These are phyloP conservation scores for Azemiops feae DNA, from an alignment of 2,113 vertebrate species.

Conservation along the genomic window DNA sequence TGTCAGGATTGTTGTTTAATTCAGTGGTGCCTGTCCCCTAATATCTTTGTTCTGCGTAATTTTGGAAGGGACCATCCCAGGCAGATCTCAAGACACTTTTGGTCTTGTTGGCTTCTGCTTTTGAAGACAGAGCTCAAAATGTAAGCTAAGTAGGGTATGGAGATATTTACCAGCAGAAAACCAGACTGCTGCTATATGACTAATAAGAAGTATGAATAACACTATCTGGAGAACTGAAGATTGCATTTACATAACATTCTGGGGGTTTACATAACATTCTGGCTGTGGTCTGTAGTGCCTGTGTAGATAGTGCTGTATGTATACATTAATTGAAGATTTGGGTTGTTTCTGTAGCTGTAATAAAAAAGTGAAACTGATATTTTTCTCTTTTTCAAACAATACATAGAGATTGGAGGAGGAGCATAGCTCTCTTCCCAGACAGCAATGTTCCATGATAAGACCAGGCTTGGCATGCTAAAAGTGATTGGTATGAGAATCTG, in stretches of 20 bases:
- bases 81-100: not conserved
- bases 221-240: not conserved
- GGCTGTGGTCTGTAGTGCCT: not conserved
- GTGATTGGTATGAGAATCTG: not conserved
- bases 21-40: not conserved
- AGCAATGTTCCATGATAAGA: not conserved
- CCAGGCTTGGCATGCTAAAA: not conserved
- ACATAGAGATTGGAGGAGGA: not conserved
- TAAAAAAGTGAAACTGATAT: not conserved
- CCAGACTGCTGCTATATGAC: not conserved
- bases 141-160: not conserved
- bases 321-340: not conserved
- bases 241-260: not conserved
- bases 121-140: not conserved
- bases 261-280: not conserved
- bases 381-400: not conserved
- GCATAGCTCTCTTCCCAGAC: not conserved
- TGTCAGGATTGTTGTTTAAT: not conserved
- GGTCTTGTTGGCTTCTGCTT: not conserved
- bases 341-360: not conserved
- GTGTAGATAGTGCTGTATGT: not conserved
- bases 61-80: not conserved
- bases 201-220: not conserved
- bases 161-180: not conserved
- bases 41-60: not conserved